Base-by-base conservation (phyloP, 1,140 invertebrate genomes). In the Formica selysi region DNA sequence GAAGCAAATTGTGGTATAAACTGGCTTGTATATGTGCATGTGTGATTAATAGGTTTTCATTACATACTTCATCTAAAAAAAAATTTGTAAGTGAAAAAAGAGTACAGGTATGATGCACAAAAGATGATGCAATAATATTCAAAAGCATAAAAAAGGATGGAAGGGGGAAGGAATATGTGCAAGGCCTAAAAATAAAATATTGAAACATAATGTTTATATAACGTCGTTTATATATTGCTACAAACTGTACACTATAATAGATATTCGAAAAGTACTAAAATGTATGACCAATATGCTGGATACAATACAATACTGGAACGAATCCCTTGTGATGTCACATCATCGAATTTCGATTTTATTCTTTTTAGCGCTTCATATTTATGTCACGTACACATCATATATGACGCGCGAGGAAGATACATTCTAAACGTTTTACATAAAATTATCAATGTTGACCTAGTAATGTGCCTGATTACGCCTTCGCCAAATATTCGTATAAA, bases 171-270 rank as follows among this genome's bases (percentile, higher is more conserved):
- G 57, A 26, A 65, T 0, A 54, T 89, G 22, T 57, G 84, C 73
- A 68, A 61, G 76, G 64, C 22, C 76, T 51, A 59, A 83, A 86
- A 89, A 89, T 86, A 86, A 89, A 89, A 81, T 76, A 86, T 81
- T 89, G 11, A 64, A 86, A 51, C 81, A 32, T 81, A 70, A 41
- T 85, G 22, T 89, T 88, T 89, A 80, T 62, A 16, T 71, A 89
- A 89, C 59, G 54, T 87, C 62, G 51, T 87, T 70, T 86, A 89
- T 88, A 80, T 85, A 88, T 88, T 86, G 62, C 78, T 68, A 88
- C 62, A 79, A 67, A 61, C 16, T 76, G 57, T 79, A 89, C 87
- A 88, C 19, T 71, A 85, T 29, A 51, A 85, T 78, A 59, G 2
- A 1, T 61, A 79, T 51, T 67, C 36, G n/a, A 79, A 26, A 3